Conservation (phyloP, 1,140 invertebrate genomes). For the Eupristina koningsbergeri region DNA sequence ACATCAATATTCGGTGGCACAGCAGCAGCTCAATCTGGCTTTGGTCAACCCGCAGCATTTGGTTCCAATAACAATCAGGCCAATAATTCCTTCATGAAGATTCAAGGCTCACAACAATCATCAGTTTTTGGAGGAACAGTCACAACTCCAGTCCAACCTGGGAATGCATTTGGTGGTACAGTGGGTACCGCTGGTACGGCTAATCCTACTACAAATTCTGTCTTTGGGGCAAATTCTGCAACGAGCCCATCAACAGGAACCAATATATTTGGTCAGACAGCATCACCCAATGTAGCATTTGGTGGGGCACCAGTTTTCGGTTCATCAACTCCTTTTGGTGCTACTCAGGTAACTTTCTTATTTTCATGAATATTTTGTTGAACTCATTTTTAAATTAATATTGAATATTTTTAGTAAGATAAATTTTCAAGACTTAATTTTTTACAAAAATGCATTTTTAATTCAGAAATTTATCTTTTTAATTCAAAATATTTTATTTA, state of each 20-base stretch:
- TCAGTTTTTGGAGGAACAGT: slow-evolving; percentile 39
- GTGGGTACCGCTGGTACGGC: background rate
- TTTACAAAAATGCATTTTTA: too few species aligned
- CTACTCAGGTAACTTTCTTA: slow-evolving; percentile 4
- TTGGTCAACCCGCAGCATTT: slow-evolving; percentile 60
- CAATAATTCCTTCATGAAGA: slow-evolving; percentile 59
- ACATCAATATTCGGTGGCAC: slow-evolving; percentile 60
- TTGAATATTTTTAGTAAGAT: background rate
- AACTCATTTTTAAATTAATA: too few species aligned
- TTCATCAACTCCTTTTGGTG: slow-evolving; percentile 46
- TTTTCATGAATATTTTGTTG: background rate
- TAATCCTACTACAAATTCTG: slow-evolving; percentile 31
- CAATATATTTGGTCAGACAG: slow-evolving; percentile 55
- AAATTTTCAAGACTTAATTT: too few species aligned
- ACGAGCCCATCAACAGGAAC: slow-evolving; percentile 39
- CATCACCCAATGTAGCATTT: slow-evolving; percentile 56
- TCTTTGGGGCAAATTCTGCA: slow-evolving; percentile 54
- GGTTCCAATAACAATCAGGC: slow-evolving; percentile 47
- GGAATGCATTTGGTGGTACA: slow-evolving; percentile 44
- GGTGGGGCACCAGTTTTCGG: slow-evolving; percentile 65
- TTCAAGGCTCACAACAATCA: slow-evolving; percentile 52
- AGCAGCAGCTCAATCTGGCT: slow-evolving; percentile 55
- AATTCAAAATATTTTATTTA: too few species aligned
- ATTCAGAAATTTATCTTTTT: too few species aligned
- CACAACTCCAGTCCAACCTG: slow-evolving; percentile 38